Base-by-base conservation (phyloP, 1,140 invertebrate genomes). In the Telenomus remus region DNA sequence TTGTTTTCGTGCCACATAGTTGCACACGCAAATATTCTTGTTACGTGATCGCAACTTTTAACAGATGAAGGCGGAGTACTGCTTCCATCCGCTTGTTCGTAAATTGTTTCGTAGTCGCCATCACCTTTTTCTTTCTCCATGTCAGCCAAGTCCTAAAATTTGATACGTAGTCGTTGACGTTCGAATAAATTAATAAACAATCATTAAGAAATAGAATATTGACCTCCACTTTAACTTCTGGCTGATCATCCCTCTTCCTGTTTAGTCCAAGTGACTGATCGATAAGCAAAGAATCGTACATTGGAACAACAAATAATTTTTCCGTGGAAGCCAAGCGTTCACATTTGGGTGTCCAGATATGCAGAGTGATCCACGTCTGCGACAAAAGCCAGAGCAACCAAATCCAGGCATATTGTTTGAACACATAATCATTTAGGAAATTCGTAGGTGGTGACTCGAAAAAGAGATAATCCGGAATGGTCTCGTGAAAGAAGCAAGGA, bases 1-100 rank as follows among this genome's bases (percentile, higher is more conserved):
- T 94, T 93, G 16, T 95, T 98, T 88, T 99, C 97, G 84, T 99
- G 97, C 97, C 97, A 99, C 97, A 99, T 98, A 66, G 97, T 99
- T 48, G 95, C 95, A 84, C 97, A 98, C 11, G 95, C 95, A 83
- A 96, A 99, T 78, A 99, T 98, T 70, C 96, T 92, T 0, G 97
- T 98, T 46, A 98, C 97, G 59, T 94, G 92, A 86, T 98, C 96
- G 1, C 94, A 95, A 46, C 92, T 95, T 83, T 96, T 96, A 1
- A 96, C 92, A 1, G 92, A 92, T 74, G 92, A 94, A 1, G 94
- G 93, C 16, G 92, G 91, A 6, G 93, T 92, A 33, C 92, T 92
- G 12, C 94, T 94, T 1, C 93, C 94, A 82, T 96, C 95, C 0
- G 95, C 96, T 76, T 96, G 94, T 57, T 96, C 95, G 4, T 95